Evolutionary conservation across 2,888 invertebrate genomes (phyloP).

Genomic region (Xiphydria camelus): DNA sequence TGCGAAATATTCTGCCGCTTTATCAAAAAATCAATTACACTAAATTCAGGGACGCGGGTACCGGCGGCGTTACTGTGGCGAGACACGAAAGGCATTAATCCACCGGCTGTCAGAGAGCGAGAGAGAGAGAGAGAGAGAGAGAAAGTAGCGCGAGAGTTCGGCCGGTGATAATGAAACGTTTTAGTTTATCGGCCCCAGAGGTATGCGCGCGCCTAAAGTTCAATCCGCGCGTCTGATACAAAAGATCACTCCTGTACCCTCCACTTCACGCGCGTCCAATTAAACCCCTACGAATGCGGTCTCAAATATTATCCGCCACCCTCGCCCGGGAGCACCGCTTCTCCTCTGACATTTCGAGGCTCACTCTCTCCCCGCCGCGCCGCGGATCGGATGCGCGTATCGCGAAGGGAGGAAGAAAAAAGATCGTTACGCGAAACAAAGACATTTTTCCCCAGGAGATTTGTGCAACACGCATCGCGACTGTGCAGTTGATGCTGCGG

Average conservation of each 20-base stretch:
- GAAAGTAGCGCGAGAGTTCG: constrained; percentile 8
- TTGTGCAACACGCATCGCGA: too few species aligned
- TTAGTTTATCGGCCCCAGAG: constrained; percentile 45
- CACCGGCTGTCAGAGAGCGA: constrained; percentile 23
- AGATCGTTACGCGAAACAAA: too few species aligned
- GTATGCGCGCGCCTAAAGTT: constrained; percentile 33
- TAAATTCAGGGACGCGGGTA: constrained; percentile 45
- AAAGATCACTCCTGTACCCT: constrained; percentile 19
- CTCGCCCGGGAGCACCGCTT: neutral
- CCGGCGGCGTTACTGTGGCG: constrained; percentile 38
- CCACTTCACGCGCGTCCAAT: neutral
- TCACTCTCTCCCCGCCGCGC: too few species aligned
- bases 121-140: neutral
- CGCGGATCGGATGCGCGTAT: too few species aligned
- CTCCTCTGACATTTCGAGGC: neutral
- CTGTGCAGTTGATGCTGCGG: too few species aligned
- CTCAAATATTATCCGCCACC: constrained; percentile 11
- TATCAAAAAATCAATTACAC: constrained; percentile 47
- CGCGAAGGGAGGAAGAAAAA: too few species aligned
- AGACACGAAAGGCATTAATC: constrained; percentile 45
- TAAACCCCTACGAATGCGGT: constrained; percentile 21
- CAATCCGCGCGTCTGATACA: constrained; percentile 31
- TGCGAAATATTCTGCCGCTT: too few species aligned
- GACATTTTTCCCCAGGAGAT: too few species aligned
- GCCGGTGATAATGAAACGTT: constrained; percentile 43